A percentile compares a stretch with the other conserved stretches of the same genome.
phyloP scores from a whole-genome alignment of 2,113 vertebrate species.

The Picathartes gymnocephalus region DNA sequence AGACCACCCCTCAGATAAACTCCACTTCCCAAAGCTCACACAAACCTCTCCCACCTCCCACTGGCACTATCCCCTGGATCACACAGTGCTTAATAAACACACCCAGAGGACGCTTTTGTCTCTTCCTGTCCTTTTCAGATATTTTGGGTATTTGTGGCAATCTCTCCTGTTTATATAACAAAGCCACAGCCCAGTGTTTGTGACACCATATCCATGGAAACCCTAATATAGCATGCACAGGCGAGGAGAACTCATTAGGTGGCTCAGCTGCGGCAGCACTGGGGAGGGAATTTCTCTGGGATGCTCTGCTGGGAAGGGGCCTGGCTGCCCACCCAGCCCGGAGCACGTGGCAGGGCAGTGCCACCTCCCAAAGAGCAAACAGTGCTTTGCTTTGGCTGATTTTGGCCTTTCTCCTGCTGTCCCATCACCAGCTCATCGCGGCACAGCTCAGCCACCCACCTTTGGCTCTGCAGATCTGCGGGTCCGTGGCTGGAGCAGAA shows the following conservation, averaged over 20 bases:
- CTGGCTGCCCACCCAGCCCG: neutral
- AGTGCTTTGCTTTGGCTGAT: neutral
- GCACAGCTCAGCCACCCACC: neutral
- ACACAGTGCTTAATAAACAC: neutral
- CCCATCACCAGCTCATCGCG: neutral
- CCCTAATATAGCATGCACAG: conserved; percentile 67
- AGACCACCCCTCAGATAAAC: neutral
- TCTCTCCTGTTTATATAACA: conserved; percentile 69
- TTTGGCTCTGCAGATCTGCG: neutral
- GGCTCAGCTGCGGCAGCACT: neutral
- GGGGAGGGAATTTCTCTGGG: neutral
- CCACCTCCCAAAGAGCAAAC: neutral
- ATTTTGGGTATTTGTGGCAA: conserved; percentile 57
- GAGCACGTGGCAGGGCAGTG: neutral
- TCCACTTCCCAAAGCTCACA: neutral
- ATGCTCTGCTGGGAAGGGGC: neutral
- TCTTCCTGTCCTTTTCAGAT: conserved; percentile 48
- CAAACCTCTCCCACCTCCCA: neutral
- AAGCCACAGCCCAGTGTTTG: conserved; percentile 63
- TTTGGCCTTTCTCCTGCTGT: neutral
- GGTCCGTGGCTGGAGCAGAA: neutral
- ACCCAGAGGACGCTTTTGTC: neutral
- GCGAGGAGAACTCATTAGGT: conserved; percentile 53
- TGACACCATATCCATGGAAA: conserved; percentile 66
- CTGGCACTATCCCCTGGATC: neutral